Evolutionary conservation across 1,140 invertebrate species (phyloP), one percentile per base, ranked within the genome.

Genomic region (Bombus cullumanus): DNA sequence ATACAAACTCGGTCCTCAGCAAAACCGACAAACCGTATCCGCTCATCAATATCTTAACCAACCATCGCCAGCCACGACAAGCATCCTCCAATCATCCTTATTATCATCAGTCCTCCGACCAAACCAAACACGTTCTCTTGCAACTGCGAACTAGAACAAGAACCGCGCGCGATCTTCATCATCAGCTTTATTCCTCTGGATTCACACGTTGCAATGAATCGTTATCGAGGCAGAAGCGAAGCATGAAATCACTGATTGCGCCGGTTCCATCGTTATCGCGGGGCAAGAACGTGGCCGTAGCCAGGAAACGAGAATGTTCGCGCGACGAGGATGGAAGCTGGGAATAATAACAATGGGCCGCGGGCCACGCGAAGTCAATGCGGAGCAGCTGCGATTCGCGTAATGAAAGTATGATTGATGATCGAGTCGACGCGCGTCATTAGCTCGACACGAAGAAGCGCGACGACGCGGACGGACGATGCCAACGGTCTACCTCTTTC

Each of bases 391-490:
- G 92, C 93, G 93, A 95, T 95, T 91, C 92, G 92, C 92, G 94
- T 95, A 95, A 95, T 95, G 94, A 95, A 95, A 95, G 94, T 95
- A 93, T 95, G 95, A 95, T 95, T 94, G 94, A 95, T 95, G 94
- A 94, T 91, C 87, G 89, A 87, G 86, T 86, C 91, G 91, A 89
- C 90, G 90, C 80, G 89, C 89, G 93, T 95, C 94, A 94, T 95
- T 94, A 94, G 92, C 91, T 88, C 83, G 88, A 90, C 86, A 85
- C 83, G 86, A 83, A 85, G 86, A 87, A 84, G 75, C 80, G 81
- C 76, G 87, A 82, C 73, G 78, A 82, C 73, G 78, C 59, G 78
- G 41, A 75, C 59, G 78, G 41, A 75, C 78, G 74, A 88, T 71
- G 80, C 81, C 73, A 69, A 12, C 25, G n/a, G 47, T 28, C 25